These are phyloP conservation scores for Clunio marinus DNA, from an alignment of 2,888 invertebrate species.

Conservation along the genomic window DNA sequence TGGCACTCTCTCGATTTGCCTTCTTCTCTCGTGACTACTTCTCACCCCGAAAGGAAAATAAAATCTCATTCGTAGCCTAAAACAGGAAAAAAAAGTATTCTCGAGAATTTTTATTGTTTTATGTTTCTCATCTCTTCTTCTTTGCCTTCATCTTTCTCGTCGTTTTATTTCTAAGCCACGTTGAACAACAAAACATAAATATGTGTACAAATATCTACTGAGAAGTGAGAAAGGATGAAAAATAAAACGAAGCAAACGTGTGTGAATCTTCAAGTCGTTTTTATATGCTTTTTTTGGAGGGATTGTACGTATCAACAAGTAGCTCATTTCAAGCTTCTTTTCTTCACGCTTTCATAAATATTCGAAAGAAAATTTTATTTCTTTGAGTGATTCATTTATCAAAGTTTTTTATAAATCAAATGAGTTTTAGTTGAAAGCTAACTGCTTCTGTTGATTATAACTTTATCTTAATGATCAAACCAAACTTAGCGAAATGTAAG, in stretches of 20 bases:
- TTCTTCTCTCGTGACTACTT: conserved; percentile 8
- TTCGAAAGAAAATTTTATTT: too few relatives aligned
- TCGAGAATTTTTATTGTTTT: conserved; percentile 18
- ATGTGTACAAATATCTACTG: too few relatives aligned
- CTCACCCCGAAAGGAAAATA: conserved; percentile 5
- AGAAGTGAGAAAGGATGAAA: too few relatives aligned
- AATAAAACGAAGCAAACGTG: too few relatives aligned
- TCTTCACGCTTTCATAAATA: too few relatives aligned
- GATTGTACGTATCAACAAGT: conserved; percentile 23
- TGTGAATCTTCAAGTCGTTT: background rate
- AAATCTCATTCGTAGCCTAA: background rate
- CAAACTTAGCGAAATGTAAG: too few relatives aligned
- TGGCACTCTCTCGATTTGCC: background rate
- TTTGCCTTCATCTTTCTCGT: background rate
- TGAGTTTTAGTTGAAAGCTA: too few relatives aligned
- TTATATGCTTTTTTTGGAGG: background rate
- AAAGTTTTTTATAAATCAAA: too few relatives aligned
- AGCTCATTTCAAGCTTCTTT: conserved; percentile 18
- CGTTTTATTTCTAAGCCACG: background rate
- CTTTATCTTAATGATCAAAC: too few relatives aligned
- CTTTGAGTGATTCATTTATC: too few relatives aligned
- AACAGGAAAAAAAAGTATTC: background rate
- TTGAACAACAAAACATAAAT: background rate
- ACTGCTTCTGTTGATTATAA: too few relatives aligned
- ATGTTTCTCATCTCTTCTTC: background rate